A percentile compares a stretch with the other conserved stretches of the same genome.
These are phyloP conservation scores for Myripristis jacobus DNA, from an alignment of 2,797 vertebrate genomes.

Conservation along the genomic window DNA sequence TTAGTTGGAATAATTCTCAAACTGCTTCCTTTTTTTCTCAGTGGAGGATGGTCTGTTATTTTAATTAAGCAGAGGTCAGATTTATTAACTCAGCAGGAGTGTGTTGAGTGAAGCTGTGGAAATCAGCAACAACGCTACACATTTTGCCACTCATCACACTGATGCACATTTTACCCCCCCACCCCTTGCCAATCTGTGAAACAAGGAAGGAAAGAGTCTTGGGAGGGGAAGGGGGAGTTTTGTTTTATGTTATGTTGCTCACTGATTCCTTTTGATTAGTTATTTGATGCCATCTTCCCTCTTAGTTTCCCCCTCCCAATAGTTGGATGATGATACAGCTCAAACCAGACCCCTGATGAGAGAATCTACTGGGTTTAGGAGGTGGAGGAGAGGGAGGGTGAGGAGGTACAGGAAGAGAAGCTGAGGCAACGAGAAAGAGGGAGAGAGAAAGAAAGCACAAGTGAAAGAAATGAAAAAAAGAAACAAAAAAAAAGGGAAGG, in stretches of 20 bases:
- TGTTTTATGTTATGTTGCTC: slow-evolving; percentile 58
- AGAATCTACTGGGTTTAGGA: slow-evolving; percentile 34
- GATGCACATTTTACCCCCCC: slow-evolving; percentile 44
- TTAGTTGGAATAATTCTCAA: slow-evolving; percentile 84
- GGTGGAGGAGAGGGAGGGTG: slow-evolving; percentile 11
- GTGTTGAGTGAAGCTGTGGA: slow-evolving; percentile 73
- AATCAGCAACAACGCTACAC: slow-evolving; percentile 70
- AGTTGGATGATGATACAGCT: slow-evolving; percentile 49
- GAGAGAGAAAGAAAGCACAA: slow-evolving; percentile 1
- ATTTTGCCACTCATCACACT: slow-evolving; percentile 56
- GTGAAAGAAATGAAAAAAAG: slow-evolving; percentile 13
- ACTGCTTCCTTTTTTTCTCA: slow-evolving; percentile 68
- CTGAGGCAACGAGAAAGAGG: slow-evolving; percentile 11
- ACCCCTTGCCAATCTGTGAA: slow-evolving; percentile 39
- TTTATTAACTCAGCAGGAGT: slow-evolving; percentile 85
- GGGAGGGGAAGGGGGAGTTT: slow-evolving; percentile 21
- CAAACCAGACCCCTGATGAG: slow-evolving; percentile 49
- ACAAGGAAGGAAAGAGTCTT: slow-evolving; percentile 28
- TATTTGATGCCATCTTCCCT: slow-evolving; percentile 42
- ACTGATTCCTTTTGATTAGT: slow-evolving; percentile 64
- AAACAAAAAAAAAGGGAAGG: slow-evolving; percentile 17
- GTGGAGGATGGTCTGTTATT: slow-evolving; percentile 83
- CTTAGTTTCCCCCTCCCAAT: slow-evolving; percentile 3
- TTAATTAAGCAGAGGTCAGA: slow-evolving; percentile 88
- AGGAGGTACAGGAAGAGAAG: slow-evolving; percentile 22